These are phyloP conservation scores for Perdita meconis DNA, from an alignment of 2,888 invertebrate genomes.

Conservation along the genomic window DNA sequence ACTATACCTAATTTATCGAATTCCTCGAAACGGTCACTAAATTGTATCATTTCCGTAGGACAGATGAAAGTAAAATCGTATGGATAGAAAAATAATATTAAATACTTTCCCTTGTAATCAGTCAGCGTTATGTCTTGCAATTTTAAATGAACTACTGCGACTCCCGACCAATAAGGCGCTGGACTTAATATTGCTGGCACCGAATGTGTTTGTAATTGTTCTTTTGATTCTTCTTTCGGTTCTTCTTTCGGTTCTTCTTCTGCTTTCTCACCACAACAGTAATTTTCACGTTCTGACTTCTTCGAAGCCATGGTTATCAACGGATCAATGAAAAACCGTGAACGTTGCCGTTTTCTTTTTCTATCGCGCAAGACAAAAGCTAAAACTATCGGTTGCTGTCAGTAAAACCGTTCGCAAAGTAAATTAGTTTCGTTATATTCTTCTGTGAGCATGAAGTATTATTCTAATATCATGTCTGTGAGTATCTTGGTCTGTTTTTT, in stretches of 20 bases:
- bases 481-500: too few species aligned
- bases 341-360: constrained; percentile 1
- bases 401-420: too few species aligned
- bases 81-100: constrained; percentile 74
- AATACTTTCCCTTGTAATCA: constrained; percentile 70
- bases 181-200: constrained; percentile 58
- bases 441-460: too few species aligned
- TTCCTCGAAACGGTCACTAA: constrained; percentile 73
- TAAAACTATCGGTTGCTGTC: not conserved
- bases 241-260: not conserved
- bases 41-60: constrained; percentile 75
- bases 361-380: constrained; percentile 18
- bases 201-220: constrained; percentile 54
- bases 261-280: constrained; percentile 39
- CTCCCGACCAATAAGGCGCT: constrained; percentile 72
- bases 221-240: constrained; percentile 2
- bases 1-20: constrained; percentile 70
- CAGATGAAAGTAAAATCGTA: constrained; percentile 73
- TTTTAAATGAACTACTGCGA: constrained; percentile 66
- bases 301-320: not conserved
- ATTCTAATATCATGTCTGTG: too few species aligned
- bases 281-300: not conserved
- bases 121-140: constrained; percentile 64
- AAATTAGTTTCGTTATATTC: too few species aligned
- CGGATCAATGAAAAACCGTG: not conserved